These are phyloP conservation scores for Halocynthia roretzi DNA, from an alignment of 23 tunicate genomes.

Conservation along the genomic window DNA sequence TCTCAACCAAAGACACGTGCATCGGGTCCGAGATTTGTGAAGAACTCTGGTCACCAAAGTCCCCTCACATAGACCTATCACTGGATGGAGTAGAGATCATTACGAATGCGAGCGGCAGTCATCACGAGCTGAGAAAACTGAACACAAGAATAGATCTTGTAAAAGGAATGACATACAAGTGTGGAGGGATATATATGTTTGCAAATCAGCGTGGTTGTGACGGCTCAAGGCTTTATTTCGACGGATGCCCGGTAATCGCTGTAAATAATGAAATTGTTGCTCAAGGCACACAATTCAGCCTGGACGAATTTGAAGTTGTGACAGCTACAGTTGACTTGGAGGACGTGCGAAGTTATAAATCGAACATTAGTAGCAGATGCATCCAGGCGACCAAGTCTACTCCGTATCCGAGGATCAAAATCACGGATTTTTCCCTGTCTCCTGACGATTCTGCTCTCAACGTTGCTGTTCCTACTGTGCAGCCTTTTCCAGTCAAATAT, in stretches of 20 bases:
- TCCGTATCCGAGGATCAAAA: slow-evolving; percentile 46
- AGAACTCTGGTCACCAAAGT: slow-evolving; percentile 59
- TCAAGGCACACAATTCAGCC: slow-evolving; percentile 61
- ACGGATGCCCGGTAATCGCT: slow-evolving; percentile 58
- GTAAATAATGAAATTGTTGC: slow-evolving; percentile 59
- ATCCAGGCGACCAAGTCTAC: slow-evolving; percentile 12
- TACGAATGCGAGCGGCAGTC: slow-evolving; percentile 72
- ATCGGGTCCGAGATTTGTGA: slow-evolving; percentile 77
- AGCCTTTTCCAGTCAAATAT: slow-evolving; percentile 5
- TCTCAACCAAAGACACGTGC: slow-evolving; percentile 45
- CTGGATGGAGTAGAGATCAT: slow-evolving; percentile 75
- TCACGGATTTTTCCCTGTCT: slow-evolving; percentile 40
- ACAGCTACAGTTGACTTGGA: slow-evolving; percentile 73
- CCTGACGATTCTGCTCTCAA: slow-evolving; percentile 8
- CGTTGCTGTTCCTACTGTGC: slow-evolving; percentile 6
- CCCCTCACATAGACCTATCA: slow-evolving; percentile 31
- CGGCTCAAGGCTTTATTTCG: slow-evolving; percentile 65
- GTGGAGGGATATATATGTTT: slow-evolving; percentile 66
- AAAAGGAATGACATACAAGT: slow-evolving; percentile 18
- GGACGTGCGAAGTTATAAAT: slow-evolving; percentile 66
- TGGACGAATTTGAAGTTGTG: slow-evolving; percentile 61
- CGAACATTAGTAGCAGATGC: slow-evolving; percentile 10
- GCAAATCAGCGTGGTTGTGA: slow-evolving; percentile 79
- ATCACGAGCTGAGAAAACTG: slow-evolving; percentile 30
- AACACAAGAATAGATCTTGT: slow-evolving; percentile 20